phyloP scores from a whole-genome alignment of 2,797 vertebrate species.

The Anisognathus igniventris region DNA sequence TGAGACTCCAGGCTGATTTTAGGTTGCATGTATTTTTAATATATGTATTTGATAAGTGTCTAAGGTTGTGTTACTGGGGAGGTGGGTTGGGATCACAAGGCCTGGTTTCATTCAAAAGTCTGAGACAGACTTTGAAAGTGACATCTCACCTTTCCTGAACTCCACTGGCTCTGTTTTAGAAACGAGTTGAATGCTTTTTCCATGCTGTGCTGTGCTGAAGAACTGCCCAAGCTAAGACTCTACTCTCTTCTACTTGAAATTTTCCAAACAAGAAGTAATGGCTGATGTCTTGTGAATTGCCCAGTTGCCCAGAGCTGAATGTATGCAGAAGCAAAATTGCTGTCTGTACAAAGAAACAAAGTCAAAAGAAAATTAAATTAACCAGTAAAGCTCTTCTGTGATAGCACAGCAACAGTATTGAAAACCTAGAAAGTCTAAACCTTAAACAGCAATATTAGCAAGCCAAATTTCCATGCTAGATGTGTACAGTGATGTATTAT shows the following conservation, averaged over 20 bases:
- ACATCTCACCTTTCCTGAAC: neutral
- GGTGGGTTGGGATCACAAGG: neutral
- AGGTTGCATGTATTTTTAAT: neutral
- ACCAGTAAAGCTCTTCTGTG: neutral
- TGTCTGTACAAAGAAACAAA: neutral
- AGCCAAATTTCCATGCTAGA: neutral
- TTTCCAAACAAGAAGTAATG: neutral
- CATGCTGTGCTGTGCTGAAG: neutral
- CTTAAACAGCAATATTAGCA: neutral
- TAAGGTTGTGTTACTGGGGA: neutral
- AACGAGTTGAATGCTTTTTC: neutral
- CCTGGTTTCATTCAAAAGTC: neutral
- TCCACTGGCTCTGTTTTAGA: neutral
- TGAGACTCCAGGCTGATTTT: conserved; percentile 19
- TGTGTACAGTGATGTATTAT: neutral
- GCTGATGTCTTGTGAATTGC: neutral
- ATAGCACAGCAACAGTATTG: neutral
- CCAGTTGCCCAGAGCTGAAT: neutral
- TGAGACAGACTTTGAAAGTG: neutral
- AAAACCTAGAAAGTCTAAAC: neutral
- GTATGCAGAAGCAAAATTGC: neutral
- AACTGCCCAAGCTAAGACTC: neutral
- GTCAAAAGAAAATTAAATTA: neutral
- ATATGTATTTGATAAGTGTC: neutral
- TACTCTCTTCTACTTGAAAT: neutral